Evolutionary conservation across 2,797 vertebrate genomes (phyloP).

Genomic region (Cephalopachus bancanus): DNA sequence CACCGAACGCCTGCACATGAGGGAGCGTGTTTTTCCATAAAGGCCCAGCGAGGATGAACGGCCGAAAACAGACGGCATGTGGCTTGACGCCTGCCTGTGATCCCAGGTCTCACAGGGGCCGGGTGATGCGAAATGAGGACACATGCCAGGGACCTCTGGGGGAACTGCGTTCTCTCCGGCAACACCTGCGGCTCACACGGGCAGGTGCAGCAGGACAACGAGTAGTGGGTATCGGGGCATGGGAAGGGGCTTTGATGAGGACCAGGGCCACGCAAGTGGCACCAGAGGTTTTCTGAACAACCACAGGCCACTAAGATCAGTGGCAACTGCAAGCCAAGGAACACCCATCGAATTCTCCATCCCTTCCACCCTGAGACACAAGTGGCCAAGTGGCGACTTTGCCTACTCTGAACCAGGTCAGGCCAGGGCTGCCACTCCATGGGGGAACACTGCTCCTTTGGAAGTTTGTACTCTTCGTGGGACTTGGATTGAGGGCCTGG

Average conservation of each 20-base stretch:
- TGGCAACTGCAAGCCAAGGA: constrained; percentile 23
- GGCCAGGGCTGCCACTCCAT: background rate
- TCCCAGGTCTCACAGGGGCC: background rate
- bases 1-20: background rate
- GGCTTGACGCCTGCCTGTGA: background rate
- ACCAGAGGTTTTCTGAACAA: constrained; percentile 58
- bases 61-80: background rate
- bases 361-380: background rate
- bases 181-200: background rate
- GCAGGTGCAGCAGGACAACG: background rate
- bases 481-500: background rate
- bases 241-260: background rate
- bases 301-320: background rate
- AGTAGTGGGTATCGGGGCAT: background rate
- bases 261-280: background rate
- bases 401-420: constrained; percentile 13
- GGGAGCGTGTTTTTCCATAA: constrained; percentile 6
- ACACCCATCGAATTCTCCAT: background rate
- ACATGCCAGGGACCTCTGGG: background rate
- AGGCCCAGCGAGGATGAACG: background rate
- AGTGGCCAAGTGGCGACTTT: background rate
- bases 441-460: background rate
- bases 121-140: constrained; percentile 22
- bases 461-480: background rate
- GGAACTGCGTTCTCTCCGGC: background rate